Conservation (phyloP, 2,888 invertebrate genomes). For the Candidula unifasciata region DNA sequence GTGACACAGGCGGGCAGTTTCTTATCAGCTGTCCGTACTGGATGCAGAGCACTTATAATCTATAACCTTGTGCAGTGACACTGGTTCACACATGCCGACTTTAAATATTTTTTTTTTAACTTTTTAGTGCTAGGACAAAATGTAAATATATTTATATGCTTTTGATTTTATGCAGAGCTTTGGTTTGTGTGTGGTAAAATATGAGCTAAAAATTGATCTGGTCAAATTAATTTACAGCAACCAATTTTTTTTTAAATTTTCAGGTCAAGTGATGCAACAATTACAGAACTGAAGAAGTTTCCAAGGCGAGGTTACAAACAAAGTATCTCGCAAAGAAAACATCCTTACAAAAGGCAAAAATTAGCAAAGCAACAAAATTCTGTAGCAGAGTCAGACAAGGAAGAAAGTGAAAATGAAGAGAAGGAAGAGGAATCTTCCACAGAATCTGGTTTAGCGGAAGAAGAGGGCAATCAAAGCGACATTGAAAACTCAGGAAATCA, state of each 20-base stretch:
- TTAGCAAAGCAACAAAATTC: constrained; percentile 12
- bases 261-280: constrained; percentile 35
- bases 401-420: constrained; percentile 38
- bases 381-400: constrained; percentile 32
- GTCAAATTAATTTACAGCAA: not conserved
- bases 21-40: no score
- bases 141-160: no score
- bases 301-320: constrained; percentile 26
- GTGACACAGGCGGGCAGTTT: no score
- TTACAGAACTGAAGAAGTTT: constrained; percentile 31
- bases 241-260: not conserved
- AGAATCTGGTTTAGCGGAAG: constrained; percentile 23
- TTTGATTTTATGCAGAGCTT: no score
- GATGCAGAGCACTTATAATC: no score
- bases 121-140: no score
- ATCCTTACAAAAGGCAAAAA: constrained; percentile 34
- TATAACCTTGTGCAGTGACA: no score
- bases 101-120: no score
- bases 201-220: not conserved
- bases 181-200: not conserved
- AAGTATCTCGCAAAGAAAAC: constrained; percentile 36
- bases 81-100: no score
- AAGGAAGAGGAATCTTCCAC: constrained; percentile 34
- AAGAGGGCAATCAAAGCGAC: constrained; percentile 33
- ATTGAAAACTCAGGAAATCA: constrained; percentile 9